Evolutionary conservation across 23 tunicate species (phyloP), one percentile per base, ranked within the genome.

Genomic region (Halocynthia roretzi): DNA sequence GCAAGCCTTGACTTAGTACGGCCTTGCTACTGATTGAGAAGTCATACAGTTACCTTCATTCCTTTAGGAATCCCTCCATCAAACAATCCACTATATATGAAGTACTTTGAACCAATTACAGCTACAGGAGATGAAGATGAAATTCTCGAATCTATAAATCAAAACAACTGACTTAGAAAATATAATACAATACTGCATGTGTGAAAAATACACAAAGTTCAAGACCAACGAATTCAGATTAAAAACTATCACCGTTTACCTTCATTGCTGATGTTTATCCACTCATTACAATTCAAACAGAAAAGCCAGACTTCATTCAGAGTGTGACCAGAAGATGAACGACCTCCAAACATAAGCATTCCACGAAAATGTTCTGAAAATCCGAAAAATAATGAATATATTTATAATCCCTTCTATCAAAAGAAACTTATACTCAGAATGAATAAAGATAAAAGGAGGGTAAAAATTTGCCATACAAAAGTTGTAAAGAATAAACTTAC

Each of bases 301-400:
- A 68, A 87, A 64, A 87, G 50, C 83, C 83, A 82, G 6, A 70
- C 17, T 54, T 71, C 83, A 61, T 52, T 64, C 18, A 56, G 8
- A 10, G 56, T 65, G 31, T 70, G 44, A 50, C 85, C 67, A 17
- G 18, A 7, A 14, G 40, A 0, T 2, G 78, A 22, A n/a, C 71
- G 20, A 6, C 93, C 93, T 6, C 83, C 93, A 62, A 87, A n/a
- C 7, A 82, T 62, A 10, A 87, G 15, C 53, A 87, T 83, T 5
- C 93, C 93, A 54, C 69, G 52, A 7, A 22, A 51, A 10, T 54
- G 53, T 14, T 61, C 93, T 85, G 68, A 52, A 76, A 62, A 70
- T 65, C 5, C 70, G n/a, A 65, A 15, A 15, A 9, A 65, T 65
- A 65, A 65, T 58, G 15, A 14, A 14, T 58, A 14, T 1, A n/a